phyloP scores from a whole-genome alignment of 2,797 vertebrate genomes.

The Anolis apletophallus region DNA sequence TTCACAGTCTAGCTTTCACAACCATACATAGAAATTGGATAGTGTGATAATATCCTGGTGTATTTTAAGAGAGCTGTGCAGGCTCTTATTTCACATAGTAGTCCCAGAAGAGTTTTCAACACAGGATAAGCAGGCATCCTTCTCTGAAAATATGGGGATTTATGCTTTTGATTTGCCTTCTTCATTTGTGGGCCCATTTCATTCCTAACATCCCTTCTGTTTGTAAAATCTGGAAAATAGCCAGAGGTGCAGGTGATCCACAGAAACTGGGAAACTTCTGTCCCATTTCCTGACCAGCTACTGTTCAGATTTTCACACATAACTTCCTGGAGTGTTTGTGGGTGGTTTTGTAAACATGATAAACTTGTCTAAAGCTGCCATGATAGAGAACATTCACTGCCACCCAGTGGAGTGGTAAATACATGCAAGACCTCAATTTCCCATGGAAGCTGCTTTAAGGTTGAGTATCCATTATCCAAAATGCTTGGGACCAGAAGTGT shows the following conservation, averaged over 20 bases:
- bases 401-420: too few relatives aligned
- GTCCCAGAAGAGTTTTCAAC: not conserved
- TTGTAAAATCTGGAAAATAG: not conserved
- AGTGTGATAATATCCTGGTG: not conserved
- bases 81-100: not conserved
- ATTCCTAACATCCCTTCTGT: not conserved
- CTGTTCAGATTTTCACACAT: not conserved
- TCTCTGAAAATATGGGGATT: not conserved
- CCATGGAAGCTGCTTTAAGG: too few relatives aligned
- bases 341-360: not conserved
- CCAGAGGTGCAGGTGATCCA: too few relatives aligned
- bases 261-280: not conserved
- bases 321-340: not conserved
- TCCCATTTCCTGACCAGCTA: not conserved
- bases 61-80: not conserved
- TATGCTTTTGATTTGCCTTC: not conserved
- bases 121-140: not conserved
- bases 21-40: too few relatives aligned
- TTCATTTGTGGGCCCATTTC: not conserved
- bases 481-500: too few relatives aligned
- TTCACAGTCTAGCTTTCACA: too few relatives aligned
- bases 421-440: not conserved
- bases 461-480: too few relatives aligned
- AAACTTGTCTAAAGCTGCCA: too few relatives aligned
- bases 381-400: not conserved